A percentile compares a stretch with the other conserved stretches of the same genome.
Evolutionary conservation across 2,888 invertebrate genomes (phyloP).

Genomic region (Xestia rhomboidea): DNA sequence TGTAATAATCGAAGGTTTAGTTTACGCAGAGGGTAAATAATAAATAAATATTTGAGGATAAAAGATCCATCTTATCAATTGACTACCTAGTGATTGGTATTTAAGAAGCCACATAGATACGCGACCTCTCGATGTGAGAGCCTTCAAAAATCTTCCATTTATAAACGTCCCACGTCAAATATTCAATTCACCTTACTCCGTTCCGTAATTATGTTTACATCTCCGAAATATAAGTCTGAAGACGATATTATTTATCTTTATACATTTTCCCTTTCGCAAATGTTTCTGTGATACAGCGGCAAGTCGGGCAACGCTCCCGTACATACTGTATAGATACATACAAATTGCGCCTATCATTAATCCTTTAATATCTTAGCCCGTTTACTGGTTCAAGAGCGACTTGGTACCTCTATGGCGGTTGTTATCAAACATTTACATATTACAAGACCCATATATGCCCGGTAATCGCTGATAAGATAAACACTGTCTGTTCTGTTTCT

Average conservation of each 20-base stretch:
- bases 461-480: conserved; percentile 32
- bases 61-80: neutral
- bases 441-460: conserved; percentile 19
- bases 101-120: neutral
- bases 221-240: conserved; percentile 28
- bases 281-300: conserved; percentile 14
- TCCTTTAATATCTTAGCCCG: conserved; percentile 52
- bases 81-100: neutral
- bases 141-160: conserved; percentile 21
- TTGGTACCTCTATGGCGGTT: conserved; percentile 15
- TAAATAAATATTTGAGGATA: neutral
- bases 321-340: neutral
- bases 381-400: conserved; percentile 25
- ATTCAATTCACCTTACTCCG: conserved; percentile 24
- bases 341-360: conserved; percentile 38
- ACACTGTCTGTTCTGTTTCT: conserved; percentile 26
- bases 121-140: neutral
- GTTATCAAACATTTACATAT: conserved; percentile 46
- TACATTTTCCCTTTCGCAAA: conserved; percentile 24
- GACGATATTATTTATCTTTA: neutral
- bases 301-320: neutral
- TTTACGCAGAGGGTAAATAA: neutral
- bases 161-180: conserved; percentile 32
- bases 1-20: neutral
- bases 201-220: conserved; percentile 32